Evolutionary conservation across 2,113 vertebrate genomes (phyloP), one percentile per base, ranked within the genome.

Genomic region (Oncorhynchus masou): DNA sequence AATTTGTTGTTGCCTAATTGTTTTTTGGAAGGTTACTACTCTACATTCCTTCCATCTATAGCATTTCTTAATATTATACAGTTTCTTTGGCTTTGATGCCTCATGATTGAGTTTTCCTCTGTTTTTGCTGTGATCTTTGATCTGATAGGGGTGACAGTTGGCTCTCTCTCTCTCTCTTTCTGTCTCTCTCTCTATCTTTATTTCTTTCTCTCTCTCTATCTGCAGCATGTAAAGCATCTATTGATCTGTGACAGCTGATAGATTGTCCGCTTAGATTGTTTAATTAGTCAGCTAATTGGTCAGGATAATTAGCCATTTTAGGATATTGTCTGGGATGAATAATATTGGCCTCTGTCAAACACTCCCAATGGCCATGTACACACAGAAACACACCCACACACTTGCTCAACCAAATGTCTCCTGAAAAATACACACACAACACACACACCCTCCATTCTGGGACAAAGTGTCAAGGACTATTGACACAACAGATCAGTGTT

Each of bases 291-390:
- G 75, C 83, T 92, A 92, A 94, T 93, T 92, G 90, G 69, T 88
- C 87, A n/a, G 74, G 87, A 92, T 94, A 94, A 93, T 94, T 93
- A 92, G 91, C 90, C 91, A 88, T 92, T 91, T 93, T 92, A 90
- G 90, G 88, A 92, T 90, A 92, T 92, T 90, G 90, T 89, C 80
- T 73, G 67, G 85, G 90, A 93, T 93, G 80, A 93, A 90, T 86
- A 90, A 91, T 92, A 90, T 92, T 59, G 88, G 88, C 75, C 84
- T 75, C 74, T 90, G 87, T 92, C 87, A 86, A 81, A 86, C 71
- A 79, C 72, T 88, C 65, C 82, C 68, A 66, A 83, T 71, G 89
- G 81, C 80, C 75, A 75, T 82, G 72, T 19, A 67, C 15, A 31
- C 22, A 57, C 76, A 73, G 31, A 57, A 39, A 20, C 31, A 45